These are phyloP conservation scores for Heliothis peltigera DNA, from an alignment of 2,888 invertebrate genomes.

Conservation along the genomic window DNA sequence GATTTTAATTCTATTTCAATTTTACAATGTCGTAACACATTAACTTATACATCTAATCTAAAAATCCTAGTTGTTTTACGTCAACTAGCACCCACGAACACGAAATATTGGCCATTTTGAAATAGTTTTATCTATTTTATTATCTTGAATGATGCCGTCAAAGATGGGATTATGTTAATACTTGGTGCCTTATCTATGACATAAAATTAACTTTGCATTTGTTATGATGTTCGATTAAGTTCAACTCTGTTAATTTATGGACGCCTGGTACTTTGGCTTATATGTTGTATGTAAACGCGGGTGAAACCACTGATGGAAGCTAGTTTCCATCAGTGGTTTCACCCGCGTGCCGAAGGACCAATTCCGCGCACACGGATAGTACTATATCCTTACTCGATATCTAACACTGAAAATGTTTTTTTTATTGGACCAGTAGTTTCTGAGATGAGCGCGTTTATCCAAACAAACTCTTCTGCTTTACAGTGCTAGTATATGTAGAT, in stretches of 20 bases:
- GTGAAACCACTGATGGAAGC: too few species aligned
- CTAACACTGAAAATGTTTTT: too few species aligned
- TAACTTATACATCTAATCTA: constrained; percentile 9
- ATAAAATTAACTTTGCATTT: constrained; percentile 46
- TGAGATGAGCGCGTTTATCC: too few species aligned
- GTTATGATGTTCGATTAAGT: constrained; percentile 36
- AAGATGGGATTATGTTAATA: constrained; percentile 58
- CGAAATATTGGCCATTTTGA: constrained; percentile 31
- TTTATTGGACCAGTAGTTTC: too few species aligned
- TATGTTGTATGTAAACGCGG: constrained; percentile 8
- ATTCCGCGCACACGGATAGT: too few species aligned
- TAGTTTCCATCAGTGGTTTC: too few species aligned
- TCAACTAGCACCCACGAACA: constrained; percentile 25
- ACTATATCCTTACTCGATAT: too few species aligned
- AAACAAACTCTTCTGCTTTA: too few species aligned
- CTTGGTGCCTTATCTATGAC: constrained; percentile 42
- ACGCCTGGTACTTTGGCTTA: constrained; percentile 23
- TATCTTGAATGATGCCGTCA: constrained; percentile 35
- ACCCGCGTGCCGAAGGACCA: too few species aligned
- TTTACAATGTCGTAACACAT: neutral
- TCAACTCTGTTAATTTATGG: constrained; percentile 6
- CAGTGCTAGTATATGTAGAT: too few species aligned
- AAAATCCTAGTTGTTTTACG: constrained; percentile 24
- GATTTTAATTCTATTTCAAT: too few species aligned
- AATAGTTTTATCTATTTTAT: constrained; percentile 37